Evolutionary conservation across 2,888 invertebrate species (phyloP).

Genomic region (Drosophila sordidula): DNA sequence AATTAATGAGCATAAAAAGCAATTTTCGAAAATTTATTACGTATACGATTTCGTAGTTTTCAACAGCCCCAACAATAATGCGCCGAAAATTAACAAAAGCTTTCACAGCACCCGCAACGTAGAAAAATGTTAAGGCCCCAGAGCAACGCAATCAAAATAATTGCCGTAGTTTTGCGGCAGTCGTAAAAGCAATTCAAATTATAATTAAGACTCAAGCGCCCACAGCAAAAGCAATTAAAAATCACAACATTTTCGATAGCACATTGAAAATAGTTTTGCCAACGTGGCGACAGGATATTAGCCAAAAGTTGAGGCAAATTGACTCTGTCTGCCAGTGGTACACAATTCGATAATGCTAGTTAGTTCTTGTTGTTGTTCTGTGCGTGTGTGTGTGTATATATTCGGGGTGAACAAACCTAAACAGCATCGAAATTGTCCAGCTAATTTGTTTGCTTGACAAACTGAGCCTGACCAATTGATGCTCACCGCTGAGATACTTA

Average conservation of each 20-base stretch:
- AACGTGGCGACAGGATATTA: constrained; percentile 75
- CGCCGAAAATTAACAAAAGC: constrained; percentile 55
- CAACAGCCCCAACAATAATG: constrained; percentile 37
- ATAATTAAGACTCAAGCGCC: constrained; percentile 69
- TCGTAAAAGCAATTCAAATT: constrained; percentile 72
- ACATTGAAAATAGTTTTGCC: constrained; percentile 68
- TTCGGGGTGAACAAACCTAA: constrained; percentile 17
- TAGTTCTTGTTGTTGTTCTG: neutral
- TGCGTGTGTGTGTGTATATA: constrained; percentile 11
- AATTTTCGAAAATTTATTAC: constrained; percentile 61
- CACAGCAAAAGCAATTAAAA: constrained; percentile 73
- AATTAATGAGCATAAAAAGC: constrained; percentile 75
- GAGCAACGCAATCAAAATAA: constrained; percentile 68
- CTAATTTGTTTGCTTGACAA: constrained; percentile 57
- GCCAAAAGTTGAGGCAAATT: constrained; percentile 69
- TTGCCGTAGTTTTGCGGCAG: constrained; percentile 57
- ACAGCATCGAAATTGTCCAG: constrained; percentile 32
- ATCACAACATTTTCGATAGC: constrained; percentile 62
- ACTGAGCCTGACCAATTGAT: constrained; percentile 23
- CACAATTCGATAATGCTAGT: constrained; percentile 32
- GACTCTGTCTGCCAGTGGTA: constrained; percentile 55
- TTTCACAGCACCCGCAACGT: constrained; percentile 1
- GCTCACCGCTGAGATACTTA: constrained; percentile 2
- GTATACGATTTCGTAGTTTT: constrained; percentile 59
- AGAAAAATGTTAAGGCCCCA: constrained; percentile 23